Percentiles rank a stretch among this genome's conserved stretches.
Conservation (phyloP, 2,113 vertebrate species). For the Clinocottus analis region DNA sequence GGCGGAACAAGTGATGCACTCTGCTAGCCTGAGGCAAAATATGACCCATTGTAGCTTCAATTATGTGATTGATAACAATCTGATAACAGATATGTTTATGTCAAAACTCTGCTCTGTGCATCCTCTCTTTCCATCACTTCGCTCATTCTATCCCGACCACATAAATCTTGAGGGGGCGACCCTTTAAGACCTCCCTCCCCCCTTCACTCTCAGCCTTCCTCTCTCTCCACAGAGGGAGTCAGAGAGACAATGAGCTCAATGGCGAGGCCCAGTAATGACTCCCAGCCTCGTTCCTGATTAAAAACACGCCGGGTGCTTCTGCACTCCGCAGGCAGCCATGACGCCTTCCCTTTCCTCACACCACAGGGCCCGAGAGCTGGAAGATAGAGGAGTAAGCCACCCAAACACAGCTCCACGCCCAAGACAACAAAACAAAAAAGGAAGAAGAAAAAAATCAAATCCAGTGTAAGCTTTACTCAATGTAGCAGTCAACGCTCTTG, state of each 20-base stretch:
- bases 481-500: conserved; percentile 47
- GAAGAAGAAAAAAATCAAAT: conserved; percentile 21
- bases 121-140: conserved; percentile 36
- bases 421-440: conserved; percentile 33
- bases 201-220: conserved; percentile 19
- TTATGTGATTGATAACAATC: conserved; percentile 50
- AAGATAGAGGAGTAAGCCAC: conserved; percentile 45
- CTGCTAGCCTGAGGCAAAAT: conserved; percentile 11
- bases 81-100: conserved; percentile 49
- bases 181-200: conserved; percentile 45
- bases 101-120: conserved; percentile 30
- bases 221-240: conserved; percentile 63
- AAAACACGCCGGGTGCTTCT: conserved; percentile 88
- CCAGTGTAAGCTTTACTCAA: conserved; percentile 12
- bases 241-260: conserved; percentile 84
- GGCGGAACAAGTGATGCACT: not conserved
- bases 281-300: conserved; percentile 85
- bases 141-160: conserved; percentile 42
- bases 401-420: conserved; percentile 35
- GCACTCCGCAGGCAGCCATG: conserved; percentile 80
- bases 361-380: conserved; percentile 46
- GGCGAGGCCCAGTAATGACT: conserved; percentile 80
- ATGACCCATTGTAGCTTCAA: conserved; percentile 7
- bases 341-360: conserved; percentile 61
- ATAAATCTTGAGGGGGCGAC: conserved; percentile 65